Conservation (phyloP, 2,113 vertebrate genomes). For the Leucosticte australis region DNA sequence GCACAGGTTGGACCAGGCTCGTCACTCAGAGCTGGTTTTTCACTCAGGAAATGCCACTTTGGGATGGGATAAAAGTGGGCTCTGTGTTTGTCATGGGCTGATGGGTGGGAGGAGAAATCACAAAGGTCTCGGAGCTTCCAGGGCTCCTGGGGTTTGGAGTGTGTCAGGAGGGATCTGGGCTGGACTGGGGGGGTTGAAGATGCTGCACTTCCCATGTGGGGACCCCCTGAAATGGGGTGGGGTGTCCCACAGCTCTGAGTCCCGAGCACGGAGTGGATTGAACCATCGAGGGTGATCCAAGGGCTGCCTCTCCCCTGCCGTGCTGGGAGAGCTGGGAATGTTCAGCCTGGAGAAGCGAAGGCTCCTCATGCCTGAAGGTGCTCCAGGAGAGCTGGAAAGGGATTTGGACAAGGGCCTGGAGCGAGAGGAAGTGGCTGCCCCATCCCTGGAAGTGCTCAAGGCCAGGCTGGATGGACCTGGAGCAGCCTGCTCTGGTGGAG, state of each 20-base stretch:
- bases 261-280: neutral
- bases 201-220: accelerated
- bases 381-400: neutral
- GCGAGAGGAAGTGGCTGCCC: accelerated
- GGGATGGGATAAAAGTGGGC: neutral
- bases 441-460: neutral
- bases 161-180: neutral
- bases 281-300: neutral
- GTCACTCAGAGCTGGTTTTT: neutral
- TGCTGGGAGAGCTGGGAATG: neutral
- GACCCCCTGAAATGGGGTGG: neutral
- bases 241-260: accelerated
- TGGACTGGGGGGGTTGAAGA: accelerated
- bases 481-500: neutral
- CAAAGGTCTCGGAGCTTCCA: neutral
- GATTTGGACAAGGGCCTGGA: neutral
- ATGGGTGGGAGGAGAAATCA: neutral
- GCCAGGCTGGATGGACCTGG: neutral
- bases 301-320: neutral
- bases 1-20: neutral
- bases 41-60: neutral
- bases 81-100: neutral
- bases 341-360: neutral
- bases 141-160: accelerated
- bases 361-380: neutral